Evolutionary conservation across 2,797 vertebrate species (phyloP).

Genomic region (Gorsachius magnificus): DNA sequence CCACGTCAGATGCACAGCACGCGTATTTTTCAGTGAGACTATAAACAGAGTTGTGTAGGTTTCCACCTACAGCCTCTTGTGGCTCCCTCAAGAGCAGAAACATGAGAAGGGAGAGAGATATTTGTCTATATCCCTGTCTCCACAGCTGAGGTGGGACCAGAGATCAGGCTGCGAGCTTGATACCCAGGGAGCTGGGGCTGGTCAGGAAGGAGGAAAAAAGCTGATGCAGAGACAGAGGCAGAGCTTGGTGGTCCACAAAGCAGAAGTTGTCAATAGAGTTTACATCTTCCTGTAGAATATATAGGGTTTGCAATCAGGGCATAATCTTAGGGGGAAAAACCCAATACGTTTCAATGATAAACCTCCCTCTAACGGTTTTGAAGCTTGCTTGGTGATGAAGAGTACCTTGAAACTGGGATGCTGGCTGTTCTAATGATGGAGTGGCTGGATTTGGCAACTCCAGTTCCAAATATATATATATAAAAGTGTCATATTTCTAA

Average conservation of each 20-base stretch:
- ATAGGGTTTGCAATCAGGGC: background rate
- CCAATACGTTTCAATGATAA: background rate
- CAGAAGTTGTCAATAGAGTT: background rate
- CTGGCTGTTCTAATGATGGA: background rate
- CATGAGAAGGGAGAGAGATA: background rate
- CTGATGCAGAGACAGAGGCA: background rate
- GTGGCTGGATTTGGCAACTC: background rate
- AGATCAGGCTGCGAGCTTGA: background rate
- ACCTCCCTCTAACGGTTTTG: background rate
- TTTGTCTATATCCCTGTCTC: background rate
- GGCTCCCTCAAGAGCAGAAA: background rate
- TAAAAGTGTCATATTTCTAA: background rate
- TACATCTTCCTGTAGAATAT: background rate
- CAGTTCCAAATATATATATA: background rate
- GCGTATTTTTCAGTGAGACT: rapidly evolving
- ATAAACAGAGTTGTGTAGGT: background rate
- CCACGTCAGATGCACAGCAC: background rate
- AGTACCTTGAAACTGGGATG: background rate
- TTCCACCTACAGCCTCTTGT: background rate
- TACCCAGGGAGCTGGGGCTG: background rate
- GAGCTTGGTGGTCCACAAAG: background rate
- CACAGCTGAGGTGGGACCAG: background rate
- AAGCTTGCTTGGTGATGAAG: background rate
- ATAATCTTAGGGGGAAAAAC: background rate
- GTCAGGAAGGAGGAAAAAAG: background rate